Evolutionary conservation across 2,888 invertebrate genomes (phyloP).

Genomic region (Nephrotoma appendiculata): DNA sequence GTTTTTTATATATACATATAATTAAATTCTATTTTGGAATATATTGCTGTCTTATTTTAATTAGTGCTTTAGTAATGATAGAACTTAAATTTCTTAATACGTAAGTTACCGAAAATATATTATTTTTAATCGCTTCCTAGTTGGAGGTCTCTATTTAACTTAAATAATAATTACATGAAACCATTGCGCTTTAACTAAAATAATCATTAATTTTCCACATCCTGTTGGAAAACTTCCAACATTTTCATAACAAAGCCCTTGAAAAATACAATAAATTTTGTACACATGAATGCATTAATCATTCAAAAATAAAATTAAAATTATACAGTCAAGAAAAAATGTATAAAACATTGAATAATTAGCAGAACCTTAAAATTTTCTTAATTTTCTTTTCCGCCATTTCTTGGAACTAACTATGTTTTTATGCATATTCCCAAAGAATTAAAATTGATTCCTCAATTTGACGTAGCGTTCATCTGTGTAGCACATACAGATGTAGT

Average conservation of each 20-base stretch:
- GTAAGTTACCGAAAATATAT: neutral
- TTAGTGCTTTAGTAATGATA: too few relatives aligned
- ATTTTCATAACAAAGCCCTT: neutral
- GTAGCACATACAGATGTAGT: neutral
- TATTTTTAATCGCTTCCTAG: neutral
- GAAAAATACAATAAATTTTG: neutral
- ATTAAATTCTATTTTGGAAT: too few relatives aligned
- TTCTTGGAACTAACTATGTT: neutral
- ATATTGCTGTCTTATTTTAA: too few relatives aligned
- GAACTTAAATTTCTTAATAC: too few relatives aligned
- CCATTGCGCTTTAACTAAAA: neutral
- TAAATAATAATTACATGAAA: neutral
- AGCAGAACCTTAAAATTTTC: neutral
- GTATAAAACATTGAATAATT: neutral
- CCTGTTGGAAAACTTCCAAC: neutral
- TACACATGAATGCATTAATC: neutral
- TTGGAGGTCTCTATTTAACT: neutral
- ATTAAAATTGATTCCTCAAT: neutral
- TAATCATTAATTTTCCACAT: neutral
- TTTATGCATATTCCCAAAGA: neutral
- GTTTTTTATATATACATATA: too few relatives aligned
- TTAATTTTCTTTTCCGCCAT: neutral
- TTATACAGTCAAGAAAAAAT: neutral
- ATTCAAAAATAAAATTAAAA: neutral
- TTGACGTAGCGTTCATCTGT: neutral